phyloP scores from a whole-genome alignment of 2,797 vertebrate genomes.

The Silurus aristotelis region DNA sequence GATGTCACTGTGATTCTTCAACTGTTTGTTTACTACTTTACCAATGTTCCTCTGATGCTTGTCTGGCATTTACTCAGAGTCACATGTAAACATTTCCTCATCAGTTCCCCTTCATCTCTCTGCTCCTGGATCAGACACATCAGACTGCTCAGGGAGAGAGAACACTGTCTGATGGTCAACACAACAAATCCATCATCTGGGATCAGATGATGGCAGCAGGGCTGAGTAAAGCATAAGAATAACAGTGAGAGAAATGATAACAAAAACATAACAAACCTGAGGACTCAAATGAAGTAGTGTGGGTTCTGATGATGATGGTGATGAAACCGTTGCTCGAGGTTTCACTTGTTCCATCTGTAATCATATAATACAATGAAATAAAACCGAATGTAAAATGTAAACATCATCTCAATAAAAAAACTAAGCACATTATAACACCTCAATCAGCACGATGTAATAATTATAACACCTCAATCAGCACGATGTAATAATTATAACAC shows the following conservation, averaged over 20 bases:
- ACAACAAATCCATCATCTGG: not conserved
- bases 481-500: too few relatives aligned
- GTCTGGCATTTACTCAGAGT: not conserved
- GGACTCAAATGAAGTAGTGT: not conserved
- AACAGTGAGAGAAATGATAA: not conserved
- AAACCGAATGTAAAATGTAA: not conserved
- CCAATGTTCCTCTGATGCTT: not conserved
- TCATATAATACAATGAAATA: not conserved
- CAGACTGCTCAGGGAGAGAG: not conserved
- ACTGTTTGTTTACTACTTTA: not conserved
- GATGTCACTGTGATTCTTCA: not conserved
- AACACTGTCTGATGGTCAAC: not conserved
- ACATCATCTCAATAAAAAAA: not conserved
- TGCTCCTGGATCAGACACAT: constrained; percentile 1
- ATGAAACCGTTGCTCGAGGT: not conserved
- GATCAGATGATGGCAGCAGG: not conserved
- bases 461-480: too few relatives aligned
- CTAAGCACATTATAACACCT: not conserved
- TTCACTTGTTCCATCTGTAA: not conserved
- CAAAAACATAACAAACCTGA: not conserved
- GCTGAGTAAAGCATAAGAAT: too few relatives aligned
- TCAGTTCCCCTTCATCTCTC: not conserved
- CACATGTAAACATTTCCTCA: not conserved
- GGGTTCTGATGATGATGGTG: not conserved
- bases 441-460: not conserved